These are phyloP conservation scores for Patagioenas fasciata DNA, from an alignment of 2,113 vertebrate species.

Conservation along the genomic window DNA sequence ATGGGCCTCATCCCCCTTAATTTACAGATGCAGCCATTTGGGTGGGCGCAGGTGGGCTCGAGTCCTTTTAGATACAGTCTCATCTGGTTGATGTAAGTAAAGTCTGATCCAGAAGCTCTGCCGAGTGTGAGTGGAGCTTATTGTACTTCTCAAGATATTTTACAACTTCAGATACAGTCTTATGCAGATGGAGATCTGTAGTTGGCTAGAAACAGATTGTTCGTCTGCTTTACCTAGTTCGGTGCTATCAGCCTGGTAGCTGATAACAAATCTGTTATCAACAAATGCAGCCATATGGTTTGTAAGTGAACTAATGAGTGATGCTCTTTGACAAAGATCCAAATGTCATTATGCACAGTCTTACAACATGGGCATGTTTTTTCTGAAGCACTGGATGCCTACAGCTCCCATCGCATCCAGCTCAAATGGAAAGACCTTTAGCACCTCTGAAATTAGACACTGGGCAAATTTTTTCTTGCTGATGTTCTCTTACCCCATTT, in stretches of 20 bases:
- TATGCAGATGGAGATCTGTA: background rate
- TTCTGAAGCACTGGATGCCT: background rate
- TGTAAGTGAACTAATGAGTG: background rate
- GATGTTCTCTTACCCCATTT: background rate
- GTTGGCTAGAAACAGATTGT: background rate
- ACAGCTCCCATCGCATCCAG: background rate
- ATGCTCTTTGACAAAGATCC: conserved; percentile 8
- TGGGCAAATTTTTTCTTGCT: background rate
- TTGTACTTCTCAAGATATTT: background rate
- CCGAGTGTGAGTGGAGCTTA: background rate
- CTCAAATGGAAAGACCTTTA: background rate
- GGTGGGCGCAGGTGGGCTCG: background rate
- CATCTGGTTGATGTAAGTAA: background rate
- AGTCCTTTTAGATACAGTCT: background rate
- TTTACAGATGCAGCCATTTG: background rate
- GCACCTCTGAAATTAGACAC: background rate
- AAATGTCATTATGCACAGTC: background rate
- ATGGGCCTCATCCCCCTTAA: background rate
- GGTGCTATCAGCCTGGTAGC: background rate
- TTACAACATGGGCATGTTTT: background rate
- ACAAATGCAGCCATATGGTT: background rate
- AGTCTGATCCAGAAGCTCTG: background rate
- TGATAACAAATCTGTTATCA: background rate
- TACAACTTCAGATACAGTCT: background rate
- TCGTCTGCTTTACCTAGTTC: background rate